These are phyloP conservation scores for Phortica okadai DNA, from an alignment of 2,888 invertebrate genomes.

Conservation along the genomic window DNA sequence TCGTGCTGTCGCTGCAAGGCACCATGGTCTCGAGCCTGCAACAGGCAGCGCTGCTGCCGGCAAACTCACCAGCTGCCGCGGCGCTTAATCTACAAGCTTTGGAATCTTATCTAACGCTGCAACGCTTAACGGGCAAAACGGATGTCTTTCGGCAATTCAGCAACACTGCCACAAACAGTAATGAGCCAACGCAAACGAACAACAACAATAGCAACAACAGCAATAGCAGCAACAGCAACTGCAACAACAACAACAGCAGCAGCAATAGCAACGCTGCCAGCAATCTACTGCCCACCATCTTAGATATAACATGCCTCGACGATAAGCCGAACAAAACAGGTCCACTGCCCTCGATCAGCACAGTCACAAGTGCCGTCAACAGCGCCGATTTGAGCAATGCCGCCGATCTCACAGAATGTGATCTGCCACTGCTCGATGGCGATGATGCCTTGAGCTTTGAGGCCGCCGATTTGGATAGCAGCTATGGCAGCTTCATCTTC, in stretches of 20 bases:
- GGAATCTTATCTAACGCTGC: slow-evolving; percentile 90
- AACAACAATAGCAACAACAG: slow-evolving; percentile 39
- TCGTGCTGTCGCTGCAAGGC: slow-evolving; percentile 88
- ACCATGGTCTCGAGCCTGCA: slow-evolving; percentile 90
- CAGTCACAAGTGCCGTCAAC: slow-evolving; percentile 74
- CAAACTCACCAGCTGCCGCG: slow-evolving; percentile 89
- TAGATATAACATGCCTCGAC: slow-evolving; percentile 57
- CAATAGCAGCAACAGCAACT: slow-evolving; percentile 41
- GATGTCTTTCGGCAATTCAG: slow-evolving; percentile 80
- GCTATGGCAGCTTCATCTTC: slow-evolving; percentile 84
- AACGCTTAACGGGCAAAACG: slow-evolving; percentile 84
- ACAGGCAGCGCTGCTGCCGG: slow-evolving; percentile 88
- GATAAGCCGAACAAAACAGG: slow-evolving; percentile 50
- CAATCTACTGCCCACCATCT: slow-evolving; percentile 52
- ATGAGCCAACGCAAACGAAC: slow-evolving; percentile 11
- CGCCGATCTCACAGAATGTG: slow-evolving; percentile 82
- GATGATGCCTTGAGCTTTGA: slow-evolving; percentile 83
- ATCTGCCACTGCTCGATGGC: slow-evolving; percentile 83
- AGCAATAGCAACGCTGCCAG: slow-evolving; percentile 41
- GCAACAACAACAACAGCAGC: slow-evolving; percentile 40
- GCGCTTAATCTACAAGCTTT: slow-evolving; percentile 90
- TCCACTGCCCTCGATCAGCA: slow-evolving; percentile 78
- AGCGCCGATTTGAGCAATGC: slow-evolving; percentile 59
- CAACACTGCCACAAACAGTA: slow-evolving; percentile 34
- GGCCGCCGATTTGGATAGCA: slow-evolving; percentile 79